Evolutionary conservation across 2,797 vertebrate genomes (phyloP).

Genomic region (Mallotus villosus): DNA sequence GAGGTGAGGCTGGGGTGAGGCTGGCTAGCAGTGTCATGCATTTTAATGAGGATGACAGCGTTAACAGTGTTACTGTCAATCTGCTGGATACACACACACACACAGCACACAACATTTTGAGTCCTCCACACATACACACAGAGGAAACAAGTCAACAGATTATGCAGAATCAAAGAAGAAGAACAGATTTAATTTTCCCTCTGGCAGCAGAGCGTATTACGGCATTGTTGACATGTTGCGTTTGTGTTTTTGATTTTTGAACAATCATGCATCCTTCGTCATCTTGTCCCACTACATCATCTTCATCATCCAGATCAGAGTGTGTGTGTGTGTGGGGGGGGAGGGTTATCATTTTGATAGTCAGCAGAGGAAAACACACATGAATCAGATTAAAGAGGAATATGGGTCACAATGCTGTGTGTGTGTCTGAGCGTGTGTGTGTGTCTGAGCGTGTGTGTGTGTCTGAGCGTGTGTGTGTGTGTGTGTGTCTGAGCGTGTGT

Average conservation of each 20-base stretch:
- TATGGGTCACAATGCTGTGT: conserved; percentile 62
- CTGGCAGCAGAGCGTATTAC: conserved; percentile 1
- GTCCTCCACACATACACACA: too few relatives aligned
- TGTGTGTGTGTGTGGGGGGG: too few relatives aligned
- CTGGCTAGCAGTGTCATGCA: too few relatives aligned
- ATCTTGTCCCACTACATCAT: too few relatives aligned
- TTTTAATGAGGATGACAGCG: not conserved
- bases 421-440: conserved; percentile 37
- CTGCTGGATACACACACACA: not conserved
- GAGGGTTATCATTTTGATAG: too few relatives aligned
- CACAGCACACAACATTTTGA: too few relatives aligned
- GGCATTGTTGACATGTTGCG: not conserved
- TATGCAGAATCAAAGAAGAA: conserved; percentile 58
- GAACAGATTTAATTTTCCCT: conserved; percentile 66
- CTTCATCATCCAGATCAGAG: too few relatives aligned
- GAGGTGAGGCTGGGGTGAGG: too few relatives aligned
- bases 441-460: conserved; percentile 34
- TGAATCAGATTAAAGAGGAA: conserved; percentile 66
- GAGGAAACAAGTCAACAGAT: conserved; percentile 51
- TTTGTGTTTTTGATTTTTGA: not conserved
- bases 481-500: conserved; percentile 38
- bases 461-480: conserved; percentile 39
- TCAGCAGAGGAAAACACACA: conserved; percentile 40
- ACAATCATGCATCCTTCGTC: too few relatives aligned
- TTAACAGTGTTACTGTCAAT: not conserved